Percentiles rank a stretch among this genome's conserved stretches.
These are phyloP conservation scores for Galaxea fascicularis DNA, from an alignment of 92 coral and sea anemone genomes.

Conservation along the genomic window DNA sequence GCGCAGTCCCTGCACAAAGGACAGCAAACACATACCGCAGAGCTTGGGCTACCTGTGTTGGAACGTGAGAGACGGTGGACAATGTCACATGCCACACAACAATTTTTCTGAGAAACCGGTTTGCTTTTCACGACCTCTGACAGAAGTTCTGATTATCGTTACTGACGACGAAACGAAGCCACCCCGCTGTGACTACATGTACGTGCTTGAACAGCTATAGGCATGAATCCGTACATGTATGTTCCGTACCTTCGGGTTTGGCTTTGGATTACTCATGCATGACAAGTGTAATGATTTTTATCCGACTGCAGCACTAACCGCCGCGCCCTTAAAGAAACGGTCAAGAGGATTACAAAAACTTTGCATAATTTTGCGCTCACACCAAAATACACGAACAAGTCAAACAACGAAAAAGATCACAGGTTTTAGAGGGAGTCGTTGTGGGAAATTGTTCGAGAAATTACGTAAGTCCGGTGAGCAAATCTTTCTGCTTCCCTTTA, in stretches of 20 bases:
- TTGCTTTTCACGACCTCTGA: too few species aligned
- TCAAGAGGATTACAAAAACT: background rate
- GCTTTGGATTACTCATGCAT: background rate
- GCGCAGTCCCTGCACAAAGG: background rate
- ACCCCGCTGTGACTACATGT: too few species aligned
- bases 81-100: too few species aligned
- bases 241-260: too few species aligned
- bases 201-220: too few species aligned
- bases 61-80: too few species aligned
- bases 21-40: background rate
- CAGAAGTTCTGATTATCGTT: too few species aligned
- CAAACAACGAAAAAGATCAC: background rate
- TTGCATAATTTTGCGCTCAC: background rate
- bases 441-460: background rate
- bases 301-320: background rate
- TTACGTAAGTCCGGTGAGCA: conserved; percentile 25
- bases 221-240: too few species aligned
- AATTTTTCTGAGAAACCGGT: too few species aligned
- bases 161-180: too few species aligned
- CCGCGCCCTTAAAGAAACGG: background rate
- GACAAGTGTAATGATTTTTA: background rate
- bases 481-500: background rate
- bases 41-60: background rate
- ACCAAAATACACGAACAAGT: conserved; percentile 4
- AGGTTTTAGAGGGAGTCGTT: background rate